Evolutionary conservation across 2,888 invertebrate species (phyloP).

Genomic region (Nephrotoma flavescens): DNA sequence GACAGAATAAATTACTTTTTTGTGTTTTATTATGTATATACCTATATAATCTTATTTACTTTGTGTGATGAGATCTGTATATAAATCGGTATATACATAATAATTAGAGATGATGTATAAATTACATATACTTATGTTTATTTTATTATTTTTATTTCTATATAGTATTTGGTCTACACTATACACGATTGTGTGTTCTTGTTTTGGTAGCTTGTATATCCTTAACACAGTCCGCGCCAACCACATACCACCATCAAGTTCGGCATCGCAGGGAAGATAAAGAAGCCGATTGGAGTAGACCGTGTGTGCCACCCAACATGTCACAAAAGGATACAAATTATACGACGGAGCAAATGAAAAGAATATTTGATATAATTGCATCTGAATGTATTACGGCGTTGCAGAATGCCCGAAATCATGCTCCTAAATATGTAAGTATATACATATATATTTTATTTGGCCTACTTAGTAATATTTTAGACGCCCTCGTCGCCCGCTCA

Average conservation of each 20-base stretch:
- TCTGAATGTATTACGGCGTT: background rate
- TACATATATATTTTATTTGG: background rate
- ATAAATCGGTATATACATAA: background rate
- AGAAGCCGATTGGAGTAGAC: background rate
- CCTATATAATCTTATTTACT: background rate
- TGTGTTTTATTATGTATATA: background rate
- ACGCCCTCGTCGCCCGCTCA: no score
- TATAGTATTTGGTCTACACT: background rate
- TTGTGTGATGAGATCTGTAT: background rate
- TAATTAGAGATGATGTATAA: background rate
- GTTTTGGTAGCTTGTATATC: background rate
- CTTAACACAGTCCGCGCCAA: background rate
- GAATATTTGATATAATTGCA: background rate
- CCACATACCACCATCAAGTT: background rate
- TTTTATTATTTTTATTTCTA: background rate
- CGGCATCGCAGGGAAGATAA: background rate
- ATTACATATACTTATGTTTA: background rate
- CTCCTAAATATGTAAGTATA: background rate
- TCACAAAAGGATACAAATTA: background rate
- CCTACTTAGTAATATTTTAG: no score
- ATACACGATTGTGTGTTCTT: background rate
- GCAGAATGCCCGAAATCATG: background rate
- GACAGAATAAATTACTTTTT: background rate
- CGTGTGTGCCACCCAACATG: background rate
- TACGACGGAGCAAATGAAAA: background rate